Evolutionary conservation across 2,888 invertebrate genomes (phyloP), one percentile per base, ranked within the genome.

Genomic region (Diplolepis rosae): DNA sequence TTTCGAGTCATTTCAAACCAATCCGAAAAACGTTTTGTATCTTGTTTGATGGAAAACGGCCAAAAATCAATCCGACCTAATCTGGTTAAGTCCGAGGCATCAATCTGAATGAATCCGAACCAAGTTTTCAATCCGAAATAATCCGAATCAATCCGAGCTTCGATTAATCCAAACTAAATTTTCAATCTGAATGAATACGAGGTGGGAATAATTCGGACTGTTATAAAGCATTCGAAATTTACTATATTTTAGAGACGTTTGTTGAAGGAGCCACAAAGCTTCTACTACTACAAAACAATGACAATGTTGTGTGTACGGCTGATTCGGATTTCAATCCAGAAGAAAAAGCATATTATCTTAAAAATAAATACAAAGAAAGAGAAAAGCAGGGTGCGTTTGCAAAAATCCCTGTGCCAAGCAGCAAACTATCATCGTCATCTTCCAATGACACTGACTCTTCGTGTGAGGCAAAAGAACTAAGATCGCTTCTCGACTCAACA

Each of bases 281-380:
- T 50, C 15, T 3, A 24, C 22, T 27, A 5, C 50, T 50, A 0
- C 11, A 27, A 24, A 18, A 50, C 2, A 27, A 1, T 1, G 50
- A 50, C 15, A 27, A 50, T 24, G 50, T 50, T 50, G 4, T 50
- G 0, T 50, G 15, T 11, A 50, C 50, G 22, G 50, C 50, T 24
- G 50, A 50, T 50, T 50, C 50, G 9, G 50, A 50, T 50, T 50
- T 50, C 50, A 50, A 50, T 50, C 22, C 50, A 4, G 9, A 50
- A 50, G 50, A 50, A 50, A 50, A 50, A 27, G 50, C 50, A 13
- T 9, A 50, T 3, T 50, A 24, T 9, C 4, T 50, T 1, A 50
- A 15, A 48, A 48, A 48, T 48, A 48, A 48, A 1, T 48, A 48
- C 4, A 48, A 48, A 11, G 22, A 18, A 4, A 15, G 22, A 48